Percentiles rank a stretch among this genome's conserved stretches.
Evolutionary conservation across 53 echinoderm and acorn worm species (phyloP).

Genomic region (Crossaster papposus): DNA sequence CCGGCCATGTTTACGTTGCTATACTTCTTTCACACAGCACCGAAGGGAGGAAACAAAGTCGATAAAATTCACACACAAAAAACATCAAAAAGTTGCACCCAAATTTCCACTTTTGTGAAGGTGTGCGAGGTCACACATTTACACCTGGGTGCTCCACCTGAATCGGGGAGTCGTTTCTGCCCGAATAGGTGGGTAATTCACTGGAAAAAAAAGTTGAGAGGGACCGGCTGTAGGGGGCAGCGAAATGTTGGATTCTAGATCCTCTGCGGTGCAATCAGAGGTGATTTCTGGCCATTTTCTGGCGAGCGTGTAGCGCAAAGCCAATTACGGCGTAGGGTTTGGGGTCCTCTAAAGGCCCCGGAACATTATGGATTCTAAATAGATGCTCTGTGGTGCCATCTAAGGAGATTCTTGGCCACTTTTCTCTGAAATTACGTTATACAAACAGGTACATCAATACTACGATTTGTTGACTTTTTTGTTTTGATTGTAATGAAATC

Average conservation of each 20-base stretch:
- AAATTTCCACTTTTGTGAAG: slow-evolving; percentile 6
- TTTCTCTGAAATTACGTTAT: too few relatives aligned
- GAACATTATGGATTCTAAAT: too few relatives aligned
- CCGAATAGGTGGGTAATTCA: slow-evolving; percentile 2
- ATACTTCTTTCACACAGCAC: neutral
- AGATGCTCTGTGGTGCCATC: too few relatives aligned
- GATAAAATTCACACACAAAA: neutral
- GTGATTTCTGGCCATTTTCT: too few relatives aligned
- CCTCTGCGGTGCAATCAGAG: too few relatives aligned
- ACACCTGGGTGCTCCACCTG: neutral
- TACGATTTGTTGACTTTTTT: too few relatives aligned
- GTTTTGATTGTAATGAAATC: too few relatives aligned
- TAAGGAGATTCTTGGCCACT: too few relatives aligned
- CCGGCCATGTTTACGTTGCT: neutral
- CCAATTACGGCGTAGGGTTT: too few relatives aligned
- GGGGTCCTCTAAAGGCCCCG: too few relatives aligned
- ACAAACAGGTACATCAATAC: too few relatives aligned
- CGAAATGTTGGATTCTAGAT: neutral
- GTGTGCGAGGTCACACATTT: slow-evolving; percentile 26
- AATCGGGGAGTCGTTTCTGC: slow-evolving; percentile 1
- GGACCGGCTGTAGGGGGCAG: neutral
- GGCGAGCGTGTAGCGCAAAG: too few relatives aligned
- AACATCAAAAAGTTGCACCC: neutral
- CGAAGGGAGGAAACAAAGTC: neutral
- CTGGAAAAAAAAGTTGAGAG: slow-evolving; percentile 19